Conservation (phyloP, 2,888 invertebrate species). For the Pogonocherus hispidulus region DNA sequence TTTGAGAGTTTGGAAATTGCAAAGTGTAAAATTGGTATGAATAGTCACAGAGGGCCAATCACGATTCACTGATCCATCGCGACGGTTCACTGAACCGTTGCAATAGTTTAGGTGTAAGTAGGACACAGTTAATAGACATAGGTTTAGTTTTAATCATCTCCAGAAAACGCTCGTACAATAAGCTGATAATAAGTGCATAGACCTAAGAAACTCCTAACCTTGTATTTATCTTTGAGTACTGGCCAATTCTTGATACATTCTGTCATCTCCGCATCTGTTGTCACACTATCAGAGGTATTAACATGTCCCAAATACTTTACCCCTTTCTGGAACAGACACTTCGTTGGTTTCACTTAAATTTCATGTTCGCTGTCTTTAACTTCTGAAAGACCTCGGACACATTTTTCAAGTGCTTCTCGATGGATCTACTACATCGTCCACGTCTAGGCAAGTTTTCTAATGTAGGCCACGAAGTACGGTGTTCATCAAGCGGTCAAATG, state of each 20-base stretch:
- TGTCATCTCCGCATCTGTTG: not conserved
- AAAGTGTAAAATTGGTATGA: no score
- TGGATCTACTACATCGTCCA: constrained; percentile 50
- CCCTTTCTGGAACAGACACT: not conserved
- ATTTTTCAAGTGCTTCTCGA: constrained; percentile 43
- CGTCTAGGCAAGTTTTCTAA: constrained; percentile 32
- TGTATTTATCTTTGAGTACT: no score
- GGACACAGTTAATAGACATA: no score
- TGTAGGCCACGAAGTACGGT: constrained; percentile 36
- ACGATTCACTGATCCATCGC: no score
- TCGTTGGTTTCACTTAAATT: constrained; percentile 25
- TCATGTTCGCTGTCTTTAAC: not conserved
- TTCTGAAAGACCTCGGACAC: constrained; percentile 33
- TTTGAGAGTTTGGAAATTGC: no score
- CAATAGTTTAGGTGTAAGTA: no score
- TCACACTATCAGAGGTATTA: not conserved
- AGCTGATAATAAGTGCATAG: no score
- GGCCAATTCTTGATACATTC: not conserved
- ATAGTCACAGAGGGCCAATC: no score
- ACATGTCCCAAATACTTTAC: not conserved
- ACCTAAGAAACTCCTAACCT: no score
- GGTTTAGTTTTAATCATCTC: no score
- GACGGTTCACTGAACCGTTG: no score
- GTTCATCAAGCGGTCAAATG: constrained; percentile 51
- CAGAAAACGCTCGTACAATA: no score